Conservation (phyloP, 2,797 vertebrate genomes). For the Acanthopagrus latus region DNA sequence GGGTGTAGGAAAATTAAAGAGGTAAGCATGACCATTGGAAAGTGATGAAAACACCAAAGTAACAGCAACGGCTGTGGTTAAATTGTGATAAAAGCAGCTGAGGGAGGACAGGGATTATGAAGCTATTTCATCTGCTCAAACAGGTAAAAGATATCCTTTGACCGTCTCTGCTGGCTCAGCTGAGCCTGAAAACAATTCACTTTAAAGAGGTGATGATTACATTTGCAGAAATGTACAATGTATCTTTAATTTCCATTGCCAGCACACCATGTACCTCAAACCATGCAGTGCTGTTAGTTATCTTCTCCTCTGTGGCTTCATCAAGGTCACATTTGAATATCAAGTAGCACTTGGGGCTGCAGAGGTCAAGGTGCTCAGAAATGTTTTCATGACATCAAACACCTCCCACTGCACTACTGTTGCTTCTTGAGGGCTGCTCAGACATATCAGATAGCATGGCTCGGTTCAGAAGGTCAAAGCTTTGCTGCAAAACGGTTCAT, state of each 20-base stretch:
- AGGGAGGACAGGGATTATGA: constrained; percentile 25
- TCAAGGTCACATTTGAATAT: constrained; percentile 39
- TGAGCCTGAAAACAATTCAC: constrained; percentile 14
- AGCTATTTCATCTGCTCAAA: constrained; percentile 21
- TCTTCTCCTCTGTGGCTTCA: constrained; percentile 14
- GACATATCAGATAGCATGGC: constrained; percentile 49
- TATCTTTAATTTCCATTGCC: constrained; percentile 6
- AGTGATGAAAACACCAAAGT: constrained; percentile 52
- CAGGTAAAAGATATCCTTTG: constrained; percentile 38
- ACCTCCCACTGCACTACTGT: constrained; percentile 27
- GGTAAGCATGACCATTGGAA: constrained; percentile 34
- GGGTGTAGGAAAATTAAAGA: constrained; percentile 22
- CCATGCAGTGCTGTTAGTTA: not conserved
- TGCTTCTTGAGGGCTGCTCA: constrained; percentile 10
- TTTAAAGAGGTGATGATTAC: too few relatives aligned
- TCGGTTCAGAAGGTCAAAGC: constrained; percentile 48
- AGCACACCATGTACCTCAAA: not conserved
- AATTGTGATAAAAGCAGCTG: constrained; percentile 40
- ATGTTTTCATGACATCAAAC: constrained; percentile 47
- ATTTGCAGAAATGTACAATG: too few relatives aligned
- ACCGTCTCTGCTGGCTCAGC: constrained; percentile 9
- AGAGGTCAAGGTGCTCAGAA: constrained; percentile 48
- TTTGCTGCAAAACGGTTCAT: constrained; percentile 24
- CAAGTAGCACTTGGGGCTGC: constrained; percentile 27
- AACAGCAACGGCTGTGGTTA: constrained; percentile 42